Evolutionary conservation across 2,888 invertebrate species (phyloP), one percentile per base, ranked within the genome.

Genomic region (Callyntrura sp.): DNA sequence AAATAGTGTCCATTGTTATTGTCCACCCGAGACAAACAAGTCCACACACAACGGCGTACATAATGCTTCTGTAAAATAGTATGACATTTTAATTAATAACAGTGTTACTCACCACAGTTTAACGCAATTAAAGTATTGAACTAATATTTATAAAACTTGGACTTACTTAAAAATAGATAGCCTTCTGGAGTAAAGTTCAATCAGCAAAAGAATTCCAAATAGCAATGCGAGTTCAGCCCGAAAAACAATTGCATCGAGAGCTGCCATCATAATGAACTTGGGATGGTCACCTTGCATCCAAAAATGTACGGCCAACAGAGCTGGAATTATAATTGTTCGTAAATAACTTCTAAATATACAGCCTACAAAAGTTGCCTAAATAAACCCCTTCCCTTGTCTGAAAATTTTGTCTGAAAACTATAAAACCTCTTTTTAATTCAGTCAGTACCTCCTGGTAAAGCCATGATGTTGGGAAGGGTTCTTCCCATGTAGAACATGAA

Each of bases 401-500:
- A n/a, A n/a, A n/a, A n/a, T n/a, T n/a, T n/a, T n/a, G n/a, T n/a
- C 6, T 43, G 23, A 84, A 84, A 25, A 48, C 12, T 28, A 57
- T 79, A 23, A n/a, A 48, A 12, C 35, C 6, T 78, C 23, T 70
- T 43, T 12, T 73, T 17, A 14, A 23, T 11, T 4, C 20, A 28
- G 23, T 14, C 14, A 17, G 11, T 65, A 99, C 99, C 98, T 94
- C 98, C 95, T 83, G 98, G 97, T 94, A 99, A 95, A 57, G 97
- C 98, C 96, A 99, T 97, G 48, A 97, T 97, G 95, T 99, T 99
- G 85, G 99, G 99, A 93, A 99, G 95, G 12, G 99, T 97, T 90
- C 99, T 96, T 94, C 98, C 98, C 95, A 98, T 96, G 94, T 99
- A 99, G 95, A 98, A 99, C 96, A 99, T 97, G 94, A 99, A 98